A percentile compares a stretch with the other conserved stretches of the same genome.
phyloP scores from a whole-genome alignment of 35 echinoderm and acorn worm genomes.

The Ophioderma brevispina region DNA sequence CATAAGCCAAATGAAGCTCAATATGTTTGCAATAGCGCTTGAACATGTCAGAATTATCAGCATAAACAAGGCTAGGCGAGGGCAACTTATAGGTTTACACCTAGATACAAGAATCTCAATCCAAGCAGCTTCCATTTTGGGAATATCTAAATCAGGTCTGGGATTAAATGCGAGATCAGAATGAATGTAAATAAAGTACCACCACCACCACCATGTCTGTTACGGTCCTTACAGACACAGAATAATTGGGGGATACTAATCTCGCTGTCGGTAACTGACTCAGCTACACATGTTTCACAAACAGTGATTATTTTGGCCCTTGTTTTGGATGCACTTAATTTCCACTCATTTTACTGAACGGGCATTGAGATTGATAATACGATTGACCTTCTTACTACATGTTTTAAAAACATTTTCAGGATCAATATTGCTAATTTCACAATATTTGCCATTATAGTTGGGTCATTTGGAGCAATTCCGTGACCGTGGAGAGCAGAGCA shows the following conservation, averaged over 20 bases:
- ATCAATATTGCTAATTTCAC: too few species aligned
- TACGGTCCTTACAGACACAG: background rate
- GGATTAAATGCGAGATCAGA: too few species aligned
- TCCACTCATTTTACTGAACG: background rate
- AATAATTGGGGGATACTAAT: background rate
- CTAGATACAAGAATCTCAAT: background rate
- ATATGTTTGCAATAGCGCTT: background rate
- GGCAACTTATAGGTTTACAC: background rate
- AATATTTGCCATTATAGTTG: too few species aligned
- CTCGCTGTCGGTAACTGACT: background rate
- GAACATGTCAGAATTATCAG: background rate
- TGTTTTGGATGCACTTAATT: background rate
- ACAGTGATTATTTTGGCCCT: background rate
- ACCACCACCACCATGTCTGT: background rate
- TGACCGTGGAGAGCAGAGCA: too few species aligned
- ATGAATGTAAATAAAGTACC: background rate
- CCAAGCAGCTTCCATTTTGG: background rate
- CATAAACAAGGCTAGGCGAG: background rate
- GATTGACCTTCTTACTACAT: background rate
- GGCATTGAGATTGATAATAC: background rate
- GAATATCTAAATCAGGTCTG: background rate
- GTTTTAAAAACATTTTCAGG: background rate
- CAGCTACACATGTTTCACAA: background rate
- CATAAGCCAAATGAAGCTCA: background rate
- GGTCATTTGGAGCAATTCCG: too few species aligned